Percentiles rank a stretch among this genome's conserved stretches.
Conservation (phyloP, 2,113 vertebrate species). For the Phylloscopus whistleri region DNA sequence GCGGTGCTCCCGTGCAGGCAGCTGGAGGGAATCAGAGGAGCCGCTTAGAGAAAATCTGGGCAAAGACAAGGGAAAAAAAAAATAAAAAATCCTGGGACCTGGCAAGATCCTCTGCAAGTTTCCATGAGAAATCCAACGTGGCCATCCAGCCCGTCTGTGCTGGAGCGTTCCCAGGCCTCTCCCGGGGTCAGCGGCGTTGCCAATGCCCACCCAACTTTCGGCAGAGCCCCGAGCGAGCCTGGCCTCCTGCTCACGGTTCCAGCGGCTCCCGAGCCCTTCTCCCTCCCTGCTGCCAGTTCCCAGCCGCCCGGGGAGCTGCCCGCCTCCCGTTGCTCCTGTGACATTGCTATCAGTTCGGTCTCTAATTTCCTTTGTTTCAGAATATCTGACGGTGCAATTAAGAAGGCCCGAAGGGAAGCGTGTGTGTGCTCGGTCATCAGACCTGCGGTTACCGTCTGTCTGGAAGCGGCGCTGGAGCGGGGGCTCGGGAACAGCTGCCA, state of each 20-base stretch:
- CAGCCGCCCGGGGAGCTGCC: neutral
- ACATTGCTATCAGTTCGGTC: conserved; percentile 3
- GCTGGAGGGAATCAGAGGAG: conserved; percentile 48
- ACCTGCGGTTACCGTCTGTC: conserved; percentile 37
- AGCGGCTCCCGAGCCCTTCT: accelerated
- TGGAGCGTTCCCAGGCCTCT: conserved; percentile 33
- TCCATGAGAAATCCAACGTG: conserved; percentile 46
- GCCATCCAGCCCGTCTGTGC: neutral
- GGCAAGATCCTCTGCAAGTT: conserved; percentile 16
- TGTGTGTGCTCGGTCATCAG: conserved; percentile 44
- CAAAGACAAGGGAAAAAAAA: conserved; percentile 1
- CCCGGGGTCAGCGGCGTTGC: neutral
- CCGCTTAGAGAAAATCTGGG: conserved; percentile 37
- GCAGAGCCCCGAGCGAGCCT: neutral
- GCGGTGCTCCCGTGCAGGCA: conserved; percentile 1
- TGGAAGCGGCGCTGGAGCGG: neutral
- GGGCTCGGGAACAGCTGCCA: conserved; percentile 17
- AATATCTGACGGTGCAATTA: neutral
- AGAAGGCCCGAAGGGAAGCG: neutral
- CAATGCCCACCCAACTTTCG: neutral
- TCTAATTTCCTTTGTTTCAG: conserved; percentile 43
- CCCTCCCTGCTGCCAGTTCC: neutral
- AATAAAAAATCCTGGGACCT: conserved; percentile 22
- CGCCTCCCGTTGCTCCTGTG: neutral
- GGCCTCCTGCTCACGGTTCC: neutral